Base-by-base conservation (phyloP, 2,888 invertebrate genomes). In the Malacosoma neustria region DNA sequence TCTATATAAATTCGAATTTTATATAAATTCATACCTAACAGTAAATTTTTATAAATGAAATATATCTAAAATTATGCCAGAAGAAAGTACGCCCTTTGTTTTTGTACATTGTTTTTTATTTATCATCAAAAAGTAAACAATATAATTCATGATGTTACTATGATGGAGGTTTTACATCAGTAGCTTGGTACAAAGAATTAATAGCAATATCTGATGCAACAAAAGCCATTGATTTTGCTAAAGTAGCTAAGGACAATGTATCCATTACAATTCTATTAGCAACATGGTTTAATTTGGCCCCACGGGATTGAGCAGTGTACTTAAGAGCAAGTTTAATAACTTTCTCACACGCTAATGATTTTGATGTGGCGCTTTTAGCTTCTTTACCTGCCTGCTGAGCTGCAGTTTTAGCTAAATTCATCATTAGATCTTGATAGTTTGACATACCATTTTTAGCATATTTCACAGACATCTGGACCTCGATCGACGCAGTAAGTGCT, bases 361-460 rank as follows among this genome's bases (percentile, higher is more conserved):
- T 84, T 0, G 84, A 82, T 1, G 74, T 57, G 2, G 85, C 85
- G 51, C 70, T 76, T 47, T 74, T 84, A 9, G 85, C 85, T 52
- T 85, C 84, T 53, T 85, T 85, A 0, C 84, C 84, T 14, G 84
- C 85, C 56, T 85, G 84, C 43, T 85, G 84, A 4, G 85, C 85
- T 11, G 85, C 85, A 4, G 84, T 82, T 42, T 79, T 84, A 0
- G 85, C 85, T 37, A 85, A 63, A 56, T 82, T 85, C 84, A 82
- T 82, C 85, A 85, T 85, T 36, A 85, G 49, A 32, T 84, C 82
- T 48, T 80, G 80, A 42, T 84, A 82, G 50, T 81, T 80, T 1
- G 79, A 70, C 82, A 82, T 79, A 3, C 82, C 82, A 43, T 72
- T 80, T 44, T 75, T 81, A 11, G 85, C 84, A 40, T 72, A 77